Percentiles rank a stretch among this genome's conserved stretches.
phyloP scores from a whole-genome alignment of 1,140 invertebrate species.

The Meloidogyne hapla region DNA sequence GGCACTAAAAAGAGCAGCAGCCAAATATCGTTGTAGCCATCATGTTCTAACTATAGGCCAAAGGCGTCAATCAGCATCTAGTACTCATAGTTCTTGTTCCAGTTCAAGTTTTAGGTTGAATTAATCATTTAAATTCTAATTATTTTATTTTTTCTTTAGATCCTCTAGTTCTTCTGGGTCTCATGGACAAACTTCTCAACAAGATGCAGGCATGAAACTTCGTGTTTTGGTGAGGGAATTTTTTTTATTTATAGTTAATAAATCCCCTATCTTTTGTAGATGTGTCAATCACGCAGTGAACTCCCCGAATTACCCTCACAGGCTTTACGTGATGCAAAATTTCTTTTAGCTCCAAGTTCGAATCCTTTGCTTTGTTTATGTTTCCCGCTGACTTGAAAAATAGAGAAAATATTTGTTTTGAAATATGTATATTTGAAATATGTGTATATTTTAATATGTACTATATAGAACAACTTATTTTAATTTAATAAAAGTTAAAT shows the following conservation, averaged over 20 bases:
- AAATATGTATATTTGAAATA: not conserved
- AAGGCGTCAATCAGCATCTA: constrained; percentile 26
- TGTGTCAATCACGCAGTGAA: constrained; percentile 54
- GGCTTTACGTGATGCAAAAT: constrained; percentile 45
- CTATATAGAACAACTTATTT: too few species aligned
- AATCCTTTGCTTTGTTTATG: constrained; percentile 50
- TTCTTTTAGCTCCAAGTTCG: constrained; percentile 40
- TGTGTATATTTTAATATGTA: not conserved
- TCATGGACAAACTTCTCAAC: constrained; percentile 4
- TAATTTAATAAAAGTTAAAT: too few species aligned
- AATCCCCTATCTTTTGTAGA: constrained; percentile 28
- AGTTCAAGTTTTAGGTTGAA: constrained; percentile 31
- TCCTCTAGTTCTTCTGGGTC: constrained; percentile 12
- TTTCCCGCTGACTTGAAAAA: constrained; percentile 42
- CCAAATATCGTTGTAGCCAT: constrained; percentile 55
- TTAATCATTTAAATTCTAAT: not conserved
- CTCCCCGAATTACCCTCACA: constrained; percentile 47
- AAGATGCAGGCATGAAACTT: constrained; percentile 22
- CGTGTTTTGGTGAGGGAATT: constrained; percentile 15
- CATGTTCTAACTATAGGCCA: constrained; percentile 49
- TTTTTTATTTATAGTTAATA: not conserved
- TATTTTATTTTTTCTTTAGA: not conserved
- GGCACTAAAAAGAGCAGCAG: constrained; percentile 43
- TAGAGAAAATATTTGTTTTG: not conserved
- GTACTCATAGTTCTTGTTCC: constrained; percentile 32